Evolutionary conservation across 2,888 invertebrate genomes (phyloP), one percentile per base, ranked within the genome.

Genomic region (Euplexia lucipara): DNA sequence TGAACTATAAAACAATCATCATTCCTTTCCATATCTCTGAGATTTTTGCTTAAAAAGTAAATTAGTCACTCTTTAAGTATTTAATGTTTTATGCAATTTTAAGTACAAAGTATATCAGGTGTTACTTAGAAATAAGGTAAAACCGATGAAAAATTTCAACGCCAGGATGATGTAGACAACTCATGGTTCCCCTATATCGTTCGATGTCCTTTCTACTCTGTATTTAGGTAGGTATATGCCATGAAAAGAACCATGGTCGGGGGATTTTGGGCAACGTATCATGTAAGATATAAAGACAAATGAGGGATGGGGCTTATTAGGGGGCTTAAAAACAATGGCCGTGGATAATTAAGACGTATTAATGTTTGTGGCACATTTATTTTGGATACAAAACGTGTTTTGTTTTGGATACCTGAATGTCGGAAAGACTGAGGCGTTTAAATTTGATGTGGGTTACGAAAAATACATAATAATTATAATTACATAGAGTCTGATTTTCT

Each of bases 201-300:
- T n/a, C n/a, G n/a, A n/a, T n/a, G n/a, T n/a, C n/a, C n/a, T n/a
- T n/a, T n/a, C n/a, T n/a, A n/a, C n/a, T n/a, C n/a, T n/a, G n/a
- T n/a, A 26, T 39, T 41, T 16, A 48, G 9, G 18, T 51, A n/a
- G n/a, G 41, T 54, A 56, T 42, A 54, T 9, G 32, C 18, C 32
- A 22, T 63, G 30, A 54, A 67, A 76, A 72, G 22, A 42, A 52
- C 39, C 66, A 57, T 41, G 56, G 32, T 34, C 2, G 10, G n/a
- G 16, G 41, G 54, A 66, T 57, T 58, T 61, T 32, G 44, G 18
- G 20, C 20, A 30, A 26, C 47, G 32, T 22, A 47, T 20, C 37
- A 42, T 34, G n/a, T 14, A 59, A 53, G 47, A 26, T 45, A 77
- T 56, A 72, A 77, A 77, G 53, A 57, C 22, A 44, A 56, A 74